These are phyloP conservation scores for Etheostoma spectabile DNA, from an alignment of 2,113 vertebrate genomes.

Conservation along the genomic window DNA sequence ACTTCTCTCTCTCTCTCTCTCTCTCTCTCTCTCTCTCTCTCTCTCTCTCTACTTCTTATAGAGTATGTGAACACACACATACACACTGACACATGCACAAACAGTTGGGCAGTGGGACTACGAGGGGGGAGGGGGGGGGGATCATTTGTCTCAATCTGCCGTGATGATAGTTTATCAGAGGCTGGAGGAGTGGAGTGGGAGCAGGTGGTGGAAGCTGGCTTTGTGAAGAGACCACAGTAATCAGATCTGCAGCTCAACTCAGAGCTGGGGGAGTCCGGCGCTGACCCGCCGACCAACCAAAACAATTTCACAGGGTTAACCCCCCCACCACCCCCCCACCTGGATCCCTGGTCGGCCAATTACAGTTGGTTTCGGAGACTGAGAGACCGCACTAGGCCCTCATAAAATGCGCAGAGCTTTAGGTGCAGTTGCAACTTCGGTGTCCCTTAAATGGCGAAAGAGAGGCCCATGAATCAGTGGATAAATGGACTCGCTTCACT, in stretches of 20 bases:
- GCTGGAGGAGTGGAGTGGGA: slow-evolving; percentile 68
- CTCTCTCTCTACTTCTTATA: slow-evolving; percentile 4
- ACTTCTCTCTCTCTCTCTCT: slow-evolving; percentile 1
- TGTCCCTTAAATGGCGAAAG: no score
- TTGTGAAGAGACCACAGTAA: slow-evolving; percentile 71
- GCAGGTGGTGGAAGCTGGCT: slow-evolving; percentile 71
- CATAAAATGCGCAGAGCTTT: no score
- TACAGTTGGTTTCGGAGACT: slow-evolving; percentile 21
- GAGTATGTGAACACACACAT: slow-evolving; percentile 8
- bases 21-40: not conserved
- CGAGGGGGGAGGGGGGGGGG: slow-evolving; percentile 42
- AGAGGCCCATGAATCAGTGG: no score
- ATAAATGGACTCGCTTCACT: no score
- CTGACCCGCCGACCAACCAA: slow-evolving; percentile 48
- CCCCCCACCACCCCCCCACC: slow-evolving; percentile 37
- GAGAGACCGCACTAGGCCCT: not conserved
- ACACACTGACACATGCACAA: slow-evolving; percentile 53
- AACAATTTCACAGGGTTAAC: slow-evolving; percentile 40
- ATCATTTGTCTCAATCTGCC: slow-evolving; percentile 78
- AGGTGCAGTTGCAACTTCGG: no score
- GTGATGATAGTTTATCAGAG: slow-evolving; percentile 77
- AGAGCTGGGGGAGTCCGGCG: slow-evolving; percentile 39
- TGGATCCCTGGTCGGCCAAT: slow-evolving; percentile 52
- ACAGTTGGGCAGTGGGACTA: slow-evolving; percentile 66
- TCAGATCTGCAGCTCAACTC: slow-evolving; percentile 70